A percentile compares a stretch with the other conserved stretches of the same genome.
phyloP scores from a whole-genome alignment of 1,140 invertebrate genomes.

The Drosophila serrata region DNA sequence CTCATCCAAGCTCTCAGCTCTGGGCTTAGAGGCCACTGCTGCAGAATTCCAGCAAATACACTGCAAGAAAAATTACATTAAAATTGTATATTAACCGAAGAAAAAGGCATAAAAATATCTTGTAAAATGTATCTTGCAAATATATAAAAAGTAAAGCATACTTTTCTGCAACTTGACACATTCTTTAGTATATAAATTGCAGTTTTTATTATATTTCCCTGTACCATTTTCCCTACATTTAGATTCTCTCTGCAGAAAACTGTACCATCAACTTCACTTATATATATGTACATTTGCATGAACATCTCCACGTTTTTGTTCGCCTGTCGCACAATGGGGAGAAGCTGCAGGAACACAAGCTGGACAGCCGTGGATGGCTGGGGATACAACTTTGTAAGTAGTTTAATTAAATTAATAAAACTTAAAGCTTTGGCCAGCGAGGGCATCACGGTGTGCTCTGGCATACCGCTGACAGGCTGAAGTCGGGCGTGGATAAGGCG shows the following conservation, averaged over 20 bases:
- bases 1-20: constrained; percentile 25
- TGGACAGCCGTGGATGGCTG: constrained; percentile 69
- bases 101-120: too few species aligned
- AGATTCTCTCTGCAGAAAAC: constrained; percentile 7
- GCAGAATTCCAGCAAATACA: constrained; percentile 10
- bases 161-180: not conserved
- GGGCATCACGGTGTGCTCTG: constrained; percentile 24
- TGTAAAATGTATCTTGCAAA: not conserved
- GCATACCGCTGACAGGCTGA: constrained; percentile 33
- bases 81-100: too few species aligned
- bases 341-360: constrained; percentile 23
- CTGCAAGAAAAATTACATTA: not conserved
- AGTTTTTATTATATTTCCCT: too few species aligned
- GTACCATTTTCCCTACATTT: not conserved
- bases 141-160: not conserved
- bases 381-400: constrained; percentile 80
- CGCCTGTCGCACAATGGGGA: constrained; percentile 38
- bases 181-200: too few species aligned
- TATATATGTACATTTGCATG: constrained; percentile 11
- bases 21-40: constrained; percentile 13
- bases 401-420: constrained; percentile 84
- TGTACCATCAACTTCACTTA: constrained; percentile 7
- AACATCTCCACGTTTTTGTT: constrained; percentile 38
- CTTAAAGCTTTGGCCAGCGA: constrained; percentile 68
- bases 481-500: constrained; percentile 24